Evolutionary conservation across 2,888 invertebrate genomes (phyloP), one percentile per base, ranked within the genome.

Genomic region (Scotopteryx bipunctaria): DNA sequence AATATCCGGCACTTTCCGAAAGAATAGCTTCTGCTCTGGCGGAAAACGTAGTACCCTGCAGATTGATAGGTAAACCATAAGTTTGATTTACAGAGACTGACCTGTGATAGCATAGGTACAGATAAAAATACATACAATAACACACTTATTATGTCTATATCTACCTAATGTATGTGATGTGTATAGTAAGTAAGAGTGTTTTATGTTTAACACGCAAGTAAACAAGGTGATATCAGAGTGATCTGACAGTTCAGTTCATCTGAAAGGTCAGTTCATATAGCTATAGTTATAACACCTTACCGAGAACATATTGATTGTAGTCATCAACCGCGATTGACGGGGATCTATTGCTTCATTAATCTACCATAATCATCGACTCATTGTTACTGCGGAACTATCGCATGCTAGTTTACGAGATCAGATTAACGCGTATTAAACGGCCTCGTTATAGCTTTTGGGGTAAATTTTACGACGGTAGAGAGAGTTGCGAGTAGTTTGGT

Each of bases 301-400:
- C 38, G 58, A 47, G 57, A 59, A 57, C 54, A 56, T 60, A 60
- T 76, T 78, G 72, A 79, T 76, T 64, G 67, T 66, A 63, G 64
- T 66, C 71, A 70, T 66, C 69, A 64, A 64, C 59, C 53, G 58
- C 62, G 62, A 54, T 73, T 73, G 75, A 77, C 69, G 68, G 67
- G 64, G 72, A 80, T 73, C 66, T 72, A 78, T 76, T 64, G 71
- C 69, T 66, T 70, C 69, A 79, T 78, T 73, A 76, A 77, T 78
- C 70, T 66, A 66, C 65, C 57, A 60, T 69, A 71, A 71, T 69
- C 61, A 45, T 64, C 63, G 68, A 71, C 70, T 69, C 62, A 49
- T 64, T 63, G 57, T 63, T 56, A 63, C 58, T 57, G 50, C 56
- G 51, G 58, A 61, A 56, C 53, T 59, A 59, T 44, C 58, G 46